Conservation (phyloP, 2,113 vertebrate genomes). For the Callocephalon fimbriatum region DNA sequence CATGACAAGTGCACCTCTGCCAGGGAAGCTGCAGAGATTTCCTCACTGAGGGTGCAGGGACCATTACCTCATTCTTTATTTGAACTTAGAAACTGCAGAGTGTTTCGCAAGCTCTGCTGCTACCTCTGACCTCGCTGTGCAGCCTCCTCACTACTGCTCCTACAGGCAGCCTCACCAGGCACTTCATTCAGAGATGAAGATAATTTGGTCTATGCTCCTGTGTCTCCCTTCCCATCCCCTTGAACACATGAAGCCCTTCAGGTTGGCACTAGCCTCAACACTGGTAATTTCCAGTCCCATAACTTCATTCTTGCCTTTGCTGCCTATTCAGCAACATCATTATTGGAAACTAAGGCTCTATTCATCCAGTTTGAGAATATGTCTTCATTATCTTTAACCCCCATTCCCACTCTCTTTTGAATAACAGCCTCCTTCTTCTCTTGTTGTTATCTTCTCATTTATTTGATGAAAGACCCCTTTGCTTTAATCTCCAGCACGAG, state of each 20-base stretch:
- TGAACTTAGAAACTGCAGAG: background rate
- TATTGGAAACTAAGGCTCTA: constrained; percentile 62
- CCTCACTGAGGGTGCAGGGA: background rate
- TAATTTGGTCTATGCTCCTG: accelerated
- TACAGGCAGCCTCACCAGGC: background rate
- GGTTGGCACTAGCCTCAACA: constrained; percentile 11
- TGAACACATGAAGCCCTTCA: background rate
- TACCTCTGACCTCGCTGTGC: background rate
- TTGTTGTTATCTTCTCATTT: constrained; percentile 50
- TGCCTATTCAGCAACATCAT: constrained; percentile 55
- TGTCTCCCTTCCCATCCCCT: background rate
- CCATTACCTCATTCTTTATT: background rate
- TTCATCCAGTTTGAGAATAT: constrained; percentile 52
- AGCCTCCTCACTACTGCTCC: background rate
- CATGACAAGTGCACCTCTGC: background rate
- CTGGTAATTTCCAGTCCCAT: constrained; percentile 22
- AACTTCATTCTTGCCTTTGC: constrained; percentile 26
- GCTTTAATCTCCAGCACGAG: constrained; percentile 37
- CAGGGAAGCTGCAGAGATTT: background rate
- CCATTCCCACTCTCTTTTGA: constrained; percentile 37
- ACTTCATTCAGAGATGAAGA: background rate
- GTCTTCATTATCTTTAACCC: constrained; percentile 67
- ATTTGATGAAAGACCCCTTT: constrained; percentile 58
- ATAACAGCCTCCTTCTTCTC: constrained; percentile 29
- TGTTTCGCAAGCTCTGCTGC: background rate